Evolutionary conservation across 2,797 vertebrate genomes (phyloP).

Genomic region (Semotilus atromaculatus): DNA sequence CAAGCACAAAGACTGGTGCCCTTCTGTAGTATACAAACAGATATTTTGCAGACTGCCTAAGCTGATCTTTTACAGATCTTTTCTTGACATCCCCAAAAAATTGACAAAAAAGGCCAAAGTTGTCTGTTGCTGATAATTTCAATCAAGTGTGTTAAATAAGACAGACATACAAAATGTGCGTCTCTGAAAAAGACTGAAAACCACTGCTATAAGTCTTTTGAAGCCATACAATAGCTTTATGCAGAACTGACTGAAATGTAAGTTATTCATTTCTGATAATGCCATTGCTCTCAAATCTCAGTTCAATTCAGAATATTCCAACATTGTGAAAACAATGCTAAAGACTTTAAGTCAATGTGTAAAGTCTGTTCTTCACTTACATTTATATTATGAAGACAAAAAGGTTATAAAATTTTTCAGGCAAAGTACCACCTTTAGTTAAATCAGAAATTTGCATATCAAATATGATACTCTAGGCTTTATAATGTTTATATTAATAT

Average conservation of each 20-base stretch:
- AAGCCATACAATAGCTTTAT: not conserved
- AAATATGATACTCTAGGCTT: not conserved
- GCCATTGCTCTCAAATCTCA: not conserved
- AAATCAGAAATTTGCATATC: not conserved
- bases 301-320: not conserved
- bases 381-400: too few species aligned
- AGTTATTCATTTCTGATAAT: not conserved
- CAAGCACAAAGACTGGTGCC: slow-evolving; percentile 2
- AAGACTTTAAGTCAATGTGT: not conserved
- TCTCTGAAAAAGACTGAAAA: too few species aligned
- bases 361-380: not conserved
- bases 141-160: not conserved
- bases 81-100: not conserved
- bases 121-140: not conserved
- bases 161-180: not conserved
- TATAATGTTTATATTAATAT: not conserved
- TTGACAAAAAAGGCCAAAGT: not conserved
- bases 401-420: not conserved
- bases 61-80: not conserved
- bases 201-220: not conserved
- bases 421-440: not conserved
- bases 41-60: not conserved
- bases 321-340: not conserved
- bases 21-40: not conserved
- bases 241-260: not conserved